Evolutionary conservation across 2,113 vertebrate species (phyloP), one percentile per base, ranked within the genome.

Genomic region (Paramormyrops kingsleyae): DNA sequence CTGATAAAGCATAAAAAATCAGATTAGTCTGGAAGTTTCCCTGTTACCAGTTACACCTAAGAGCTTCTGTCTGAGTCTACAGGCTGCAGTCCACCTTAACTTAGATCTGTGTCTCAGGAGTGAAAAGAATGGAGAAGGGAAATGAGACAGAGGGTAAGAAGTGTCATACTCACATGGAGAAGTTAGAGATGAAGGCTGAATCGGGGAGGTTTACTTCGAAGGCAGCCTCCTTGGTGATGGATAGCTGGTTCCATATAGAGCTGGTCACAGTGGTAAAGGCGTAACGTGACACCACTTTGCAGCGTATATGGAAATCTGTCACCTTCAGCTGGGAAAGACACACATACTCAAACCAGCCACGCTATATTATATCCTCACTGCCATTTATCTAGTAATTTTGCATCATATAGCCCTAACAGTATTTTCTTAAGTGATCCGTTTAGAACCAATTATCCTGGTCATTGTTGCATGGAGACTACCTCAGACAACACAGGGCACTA

Each of bases 121-220:
- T 15, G 31, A 74, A 56, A 31, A 27, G 59, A 31, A 35, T 52
- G 31, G 27, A 24, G 27, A 83, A 47, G 35, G 9, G 1, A 24
- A 87, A 7, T 44, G 50, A 83, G 17, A 88, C 2, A 59, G 50
- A 42, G 2, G 50, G 59, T 15, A 27, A 12, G 7, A 84, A 86
- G 21, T 49, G 35, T 19, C 15, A 35, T 83, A 95, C 96, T 97
- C 90, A 97, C 96, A 97, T 95, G 92, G 95, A 96, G 91, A 98
- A 97, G 95, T 98, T 97, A 92, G 97, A 97, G 91, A 97, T 97
- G 93, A 98, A 98, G 1, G 97, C 96, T 0, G 97, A 91, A 8
- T 91, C 92, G 15, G 97, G 96, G 88, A 97, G 95, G 90, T 97
- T 95, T 91, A 98, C 93, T 89, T 97, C 96, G 84, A 98, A 97